phyloP scores from a whole-genome alignment of 2,797 vertebrate species.

The Vireo griseus region DNA sequence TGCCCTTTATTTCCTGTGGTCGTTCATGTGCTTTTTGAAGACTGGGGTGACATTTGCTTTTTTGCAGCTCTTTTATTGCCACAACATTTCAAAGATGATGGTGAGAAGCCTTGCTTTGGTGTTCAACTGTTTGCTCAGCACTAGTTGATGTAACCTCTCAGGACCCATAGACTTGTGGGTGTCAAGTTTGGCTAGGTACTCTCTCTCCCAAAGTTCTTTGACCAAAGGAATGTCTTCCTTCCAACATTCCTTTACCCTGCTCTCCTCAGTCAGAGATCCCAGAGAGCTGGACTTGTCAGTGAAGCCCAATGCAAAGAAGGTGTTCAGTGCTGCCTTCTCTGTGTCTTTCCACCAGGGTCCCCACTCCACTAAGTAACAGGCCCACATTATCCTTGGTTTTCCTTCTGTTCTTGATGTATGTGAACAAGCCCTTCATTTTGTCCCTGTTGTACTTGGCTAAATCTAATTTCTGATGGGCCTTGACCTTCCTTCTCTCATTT shows the following conservation, averaged over 20 bases:
- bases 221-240: not conserved
- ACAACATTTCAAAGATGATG: not conserved
- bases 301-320: not conserved
- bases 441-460: not conserved
- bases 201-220: not conserved
- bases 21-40: not conserved
- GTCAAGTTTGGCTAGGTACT: not conserved
- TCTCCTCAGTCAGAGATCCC: not conserved
- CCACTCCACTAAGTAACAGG: not conserved
- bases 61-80: not conserved
- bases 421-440: not conserved
- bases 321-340: not conserved
- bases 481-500: not conserved
- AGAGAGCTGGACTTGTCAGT: not conserved
- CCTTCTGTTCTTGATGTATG: not conserved
- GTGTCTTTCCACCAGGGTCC: not conserved
- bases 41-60: not conserved
- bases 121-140: not conserved
- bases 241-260: accelerated
- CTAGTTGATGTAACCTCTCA: no score
- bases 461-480: not conserved
- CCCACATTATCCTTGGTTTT: not conserved
- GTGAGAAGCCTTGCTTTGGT: not conserved
- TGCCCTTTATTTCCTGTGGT: not conserved
- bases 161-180: not conserved